Percentiles rank a stretch among this genome's conserved stretches.
These are phyloP conservation scores for Clistopyga incitator DNA, from an alignment of 2,888 invertebrate genomes.

Conservation along the genomic window DNA sequence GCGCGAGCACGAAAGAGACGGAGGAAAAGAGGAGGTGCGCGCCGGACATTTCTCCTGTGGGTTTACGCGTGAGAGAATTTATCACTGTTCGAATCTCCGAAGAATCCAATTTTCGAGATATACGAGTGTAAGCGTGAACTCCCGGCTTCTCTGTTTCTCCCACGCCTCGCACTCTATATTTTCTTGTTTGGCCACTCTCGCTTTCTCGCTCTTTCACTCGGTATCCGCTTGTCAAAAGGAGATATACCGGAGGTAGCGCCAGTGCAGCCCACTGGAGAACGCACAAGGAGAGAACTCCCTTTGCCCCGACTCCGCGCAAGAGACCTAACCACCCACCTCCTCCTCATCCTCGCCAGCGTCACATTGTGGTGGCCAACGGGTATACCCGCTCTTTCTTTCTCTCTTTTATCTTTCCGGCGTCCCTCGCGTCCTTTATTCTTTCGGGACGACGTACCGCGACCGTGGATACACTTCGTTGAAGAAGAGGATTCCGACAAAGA, in stretches of 20 bases:
- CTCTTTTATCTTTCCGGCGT: constrained; percentile 57
- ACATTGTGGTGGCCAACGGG: neutral
- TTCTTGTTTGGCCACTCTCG: constrained; percentile 48
- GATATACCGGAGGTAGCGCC: constrained; percentile 75
- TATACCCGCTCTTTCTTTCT: constrained; percentile 21
- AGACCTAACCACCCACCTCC: constrained; percentile 3
- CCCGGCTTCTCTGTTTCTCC: constrained; percentile 47
- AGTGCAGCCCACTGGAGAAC: constrained; percentile 58
- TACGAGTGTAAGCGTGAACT: constrained; percentile 76
- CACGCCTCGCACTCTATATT: constrained; percentile 33
- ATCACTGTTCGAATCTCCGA: constrained; percentile 79
- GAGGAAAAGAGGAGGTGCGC: constrained; percentile 10
- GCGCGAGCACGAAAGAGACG: constrained; percentile 9
- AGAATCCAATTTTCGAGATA: constrained; percentile 82
- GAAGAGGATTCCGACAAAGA: constrained; percentile 20
- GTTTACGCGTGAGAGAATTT: constrained; percentile 76
- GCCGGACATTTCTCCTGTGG: constrained; percentile 54
- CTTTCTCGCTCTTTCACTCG: constrained; percentile 53
- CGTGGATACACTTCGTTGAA: constrained; percentile 44
- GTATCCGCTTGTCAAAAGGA: constrained; percentile 77
- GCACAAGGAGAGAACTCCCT: constrained; percentile 27
- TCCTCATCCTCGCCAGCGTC: neutral
- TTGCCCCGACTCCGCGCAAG: neutral
- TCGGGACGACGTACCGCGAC: constrained; percentile 35
- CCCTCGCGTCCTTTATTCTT: constrained; percentile 62